Conservation (phyloP, 2,888 invertebrate genomes). For the Acleris laterana region DNA sequence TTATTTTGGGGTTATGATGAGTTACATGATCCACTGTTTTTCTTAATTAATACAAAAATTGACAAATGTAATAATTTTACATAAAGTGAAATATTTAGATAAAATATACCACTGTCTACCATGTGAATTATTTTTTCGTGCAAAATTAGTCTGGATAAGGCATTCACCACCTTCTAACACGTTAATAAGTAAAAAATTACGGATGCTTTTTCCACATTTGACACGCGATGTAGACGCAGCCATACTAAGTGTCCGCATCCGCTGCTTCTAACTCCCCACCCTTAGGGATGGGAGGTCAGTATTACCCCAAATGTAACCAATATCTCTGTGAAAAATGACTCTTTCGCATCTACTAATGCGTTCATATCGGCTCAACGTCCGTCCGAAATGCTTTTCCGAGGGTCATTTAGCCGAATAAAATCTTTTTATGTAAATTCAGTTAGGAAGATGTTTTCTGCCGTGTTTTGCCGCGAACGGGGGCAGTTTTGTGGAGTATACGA, state of each 20-base stretch:
- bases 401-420: conserved; percentile 36
- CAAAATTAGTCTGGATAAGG: too few relatives aligned
- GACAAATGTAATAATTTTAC: too few relatives aligned
- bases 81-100: too few relatives aligned
- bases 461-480: conserved; percentile 21
- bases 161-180: too few relatives aligned
- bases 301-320: conserved; percentile 49
- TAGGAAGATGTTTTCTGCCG: conserved; percentile 30
- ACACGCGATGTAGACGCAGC: too few relatives aligned
- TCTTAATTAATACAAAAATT: too few relatives aligned
- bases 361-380: conserved; percentile 39
- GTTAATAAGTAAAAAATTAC: too few relatives aligned
- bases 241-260: background rate
- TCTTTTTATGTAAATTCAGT: conserved; percentile 37
- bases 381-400: conserved; percentile 35
- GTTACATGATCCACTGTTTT: too few relatives aligned
- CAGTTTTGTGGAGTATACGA: conserved; percentile 3
- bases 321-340: conserved; percentile 51
- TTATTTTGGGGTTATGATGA: too few relatives aligned
- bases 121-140: too few relatives aligned
- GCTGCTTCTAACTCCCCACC: conserved; percentile 37
- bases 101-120: too few relatives aligned
- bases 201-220: too few relatives aligned
- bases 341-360: conserved; percentile 47
- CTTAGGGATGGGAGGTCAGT: conserved; percentile 49